Evolutionary conservation across 2,113 vertebrate genomes (phyloP).

Genomic region (Xyliphius kryptos): DNA sequence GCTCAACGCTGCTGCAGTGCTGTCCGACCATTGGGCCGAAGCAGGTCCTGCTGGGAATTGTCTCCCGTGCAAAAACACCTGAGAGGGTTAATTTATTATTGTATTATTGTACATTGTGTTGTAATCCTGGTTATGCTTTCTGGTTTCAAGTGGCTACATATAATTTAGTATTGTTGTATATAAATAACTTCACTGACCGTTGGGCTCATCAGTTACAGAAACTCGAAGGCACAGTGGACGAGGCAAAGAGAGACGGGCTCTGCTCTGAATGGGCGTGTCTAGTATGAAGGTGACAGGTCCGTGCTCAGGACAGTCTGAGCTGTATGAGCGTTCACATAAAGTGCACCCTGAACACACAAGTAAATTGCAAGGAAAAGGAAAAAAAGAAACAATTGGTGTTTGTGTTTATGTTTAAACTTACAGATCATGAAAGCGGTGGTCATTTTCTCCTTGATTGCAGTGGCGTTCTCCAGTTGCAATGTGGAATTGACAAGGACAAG

Average conservation of each 20-base stretch:
- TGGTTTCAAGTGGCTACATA: too few relatives aligned
- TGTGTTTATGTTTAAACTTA: constrained; percentile 58
- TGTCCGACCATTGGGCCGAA: constrained; percentile 94
- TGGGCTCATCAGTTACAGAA: constrained; percentile 80
- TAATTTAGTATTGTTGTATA: constrained; percentile 43
- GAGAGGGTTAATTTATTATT: constrained; percentile 41
- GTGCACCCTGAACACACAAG: constrained; percentile 78
- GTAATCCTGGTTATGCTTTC: too few relatives aligned
- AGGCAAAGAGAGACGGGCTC: constrained; percentile 88
- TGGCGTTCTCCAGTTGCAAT: constrained; percentile 87
- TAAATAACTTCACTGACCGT: constrained; percentile 67
- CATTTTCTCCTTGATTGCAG: constrained; percentile 93
- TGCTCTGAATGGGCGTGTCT: constrained; percentile 86
- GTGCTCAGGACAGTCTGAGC: constrained; percentile 90
- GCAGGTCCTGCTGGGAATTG: constrained; percentile 86
- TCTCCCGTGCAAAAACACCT: constrained; percentile 89
- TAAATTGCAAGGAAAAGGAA: not conserved
- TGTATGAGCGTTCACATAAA: constrained; percentile 90
- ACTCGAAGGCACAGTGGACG: constrained; percentile 84
- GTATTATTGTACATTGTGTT: too few relatives aligned
- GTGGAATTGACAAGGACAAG: constrained; percentile 86
- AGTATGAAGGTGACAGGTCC: constrained; percentile 92
- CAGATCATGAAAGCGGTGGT: constrained; percentile 86
- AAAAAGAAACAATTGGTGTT: too few relatives aligned
- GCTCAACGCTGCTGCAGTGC: constrained; percentile 87